These are phyloP conservation scores for Azorinus chamasolen DNA, from an alignment of 2,888 invertebrate genomes.

Conservation along the genomic window DNA sequence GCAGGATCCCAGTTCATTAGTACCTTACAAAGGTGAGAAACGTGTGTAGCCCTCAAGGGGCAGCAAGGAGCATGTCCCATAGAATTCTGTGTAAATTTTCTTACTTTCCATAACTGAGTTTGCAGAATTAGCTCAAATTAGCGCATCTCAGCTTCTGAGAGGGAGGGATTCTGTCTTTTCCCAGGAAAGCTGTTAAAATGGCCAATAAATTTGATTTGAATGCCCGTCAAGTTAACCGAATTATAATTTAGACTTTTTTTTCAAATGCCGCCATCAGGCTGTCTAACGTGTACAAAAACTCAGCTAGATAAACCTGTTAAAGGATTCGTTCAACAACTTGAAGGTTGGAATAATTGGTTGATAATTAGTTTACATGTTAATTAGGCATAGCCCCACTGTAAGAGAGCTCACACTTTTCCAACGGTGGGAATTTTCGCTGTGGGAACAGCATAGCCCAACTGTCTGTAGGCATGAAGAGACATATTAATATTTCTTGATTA, in stretches of 20 bases:
- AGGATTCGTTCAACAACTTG: constrained; percentile 34
- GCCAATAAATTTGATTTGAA: constrained; percentile 19
- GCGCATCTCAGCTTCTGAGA: constrained; percentile 24
- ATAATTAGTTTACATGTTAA: constrained; percentile 24
- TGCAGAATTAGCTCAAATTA: constrained; percentile 2
- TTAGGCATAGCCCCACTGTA: too few relatives aligned
- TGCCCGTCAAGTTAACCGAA: constrained; percentile 18
- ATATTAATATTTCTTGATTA: constrained; percentile 1
- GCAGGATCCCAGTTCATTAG: constrained; percentile 6
- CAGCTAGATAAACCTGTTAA: constrained; percentile 12
- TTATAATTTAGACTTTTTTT: constrained; percentile 25
- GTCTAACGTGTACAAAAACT: constrained; percentile 5
- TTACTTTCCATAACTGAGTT: constrained; percentile 6
- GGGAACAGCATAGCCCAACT: constrained; percentile 1
- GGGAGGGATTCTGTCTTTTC: constrained; percentile 20
- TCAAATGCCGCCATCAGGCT: constrained; percentile 4
- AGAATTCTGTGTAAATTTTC: constrained; percentile 27
- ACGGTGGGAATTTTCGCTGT: constrained; percentile 5
- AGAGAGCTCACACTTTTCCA: too few relatives aligned
- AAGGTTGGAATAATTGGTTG: constrained; percentile 23
- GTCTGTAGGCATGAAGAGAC: background rate
- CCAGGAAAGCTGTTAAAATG: constrained; percentile 26
- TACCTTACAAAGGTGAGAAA: constrained; percentile 27
- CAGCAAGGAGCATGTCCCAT: constrained; percentile 4
- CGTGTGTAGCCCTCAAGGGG: constrained; percentile 7